Base-by-base conservation (phyloP, 2,888 invertebrate species). In the Plagodis pulveraria region DNA sequence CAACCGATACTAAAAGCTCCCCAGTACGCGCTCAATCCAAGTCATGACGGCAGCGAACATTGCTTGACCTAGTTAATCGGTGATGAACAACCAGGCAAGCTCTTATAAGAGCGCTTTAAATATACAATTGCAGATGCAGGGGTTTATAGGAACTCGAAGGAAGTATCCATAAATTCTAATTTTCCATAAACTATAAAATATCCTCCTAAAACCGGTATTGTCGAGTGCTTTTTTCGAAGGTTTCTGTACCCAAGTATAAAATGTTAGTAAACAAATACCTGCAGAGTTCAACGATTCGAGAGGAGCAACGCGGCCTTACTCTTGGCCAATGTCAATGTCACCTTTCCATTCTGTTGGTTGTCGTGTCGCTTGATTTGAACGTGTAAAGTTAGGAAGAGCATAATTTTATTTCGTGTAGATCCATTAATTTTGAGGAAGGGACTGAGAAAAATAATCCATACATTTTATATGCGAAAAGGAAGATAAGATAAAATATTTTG, bases 241-340 rank as follows among this genome's bases (percentile, higher is more conserved):
- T 22, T 72, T 77, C 77, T 66, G 72, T 47, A 36, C 45, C 41
- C 50, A 40, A 8, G 8, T 40, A 40, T 40, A 53, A n/a, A n/a
- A 56, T 61, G 56, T 61, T 61, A n/a, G 42, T 80, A 85, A 85
- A 84, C 80, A 84, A 74, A 72, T 78, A 71, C 76, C 70, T 71
- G 74, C 55, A 64, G 75, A 78, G 87, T 85, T 88, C 88, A 87
- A 83, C 73, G 86, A 69, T 78, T 81, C 65, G 62, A 63, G 57
- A 63, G 69, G 66, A 67, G 51, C 47, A 44, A 48, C 8, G 38
- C 44, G 77, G 78, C 73, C 74, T 73, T 66, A 71, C 67, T 71
- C 71, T 63, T 49, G 63, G 60, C 64, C 62, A 89, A 87, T 86
- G 88, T 89, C 89, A 90, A 89, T 89, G 91, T 89, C 89, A 88